Percentiles rank a stretch among this genome's conserved stretches.
Evolutionary conservation across 2,113 vertebrate species (phyloP).

Genomic region (Anoura caudifer): DNA sequence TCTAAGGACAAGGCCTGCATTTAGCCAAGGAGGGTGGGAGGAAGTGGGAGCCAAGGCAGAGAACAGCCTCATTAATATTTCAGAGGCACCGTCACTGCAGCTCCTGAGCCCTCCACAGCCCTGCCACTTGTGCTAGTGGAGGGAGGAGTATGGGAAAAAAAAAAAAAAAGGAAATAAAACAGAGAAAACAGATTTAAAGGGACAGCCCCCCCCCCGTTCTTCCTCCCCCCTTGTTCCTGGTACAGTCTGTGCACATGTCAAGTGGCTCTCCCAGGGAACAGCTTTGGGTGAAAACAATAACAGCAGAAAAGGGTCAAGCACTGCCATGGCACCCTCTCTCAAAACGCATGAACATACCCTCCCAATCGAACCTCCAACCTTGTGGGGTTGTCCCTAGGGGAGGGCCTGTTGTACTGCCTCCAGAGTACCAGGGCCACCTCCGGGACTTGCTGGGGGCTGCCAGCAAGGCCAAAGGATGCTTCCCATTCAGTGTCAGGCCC

Average conservation of each 20-base stretch:
- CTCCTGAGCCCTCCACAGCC: constrained; percentile 48
- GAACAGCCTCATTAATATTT: constrained; percentile 76
- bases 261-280: constrained; percentile 10
- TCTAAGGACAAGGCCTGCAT: constrained; percentile 40
- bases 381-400: background rate
- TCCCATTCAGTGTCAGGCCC: background rate
- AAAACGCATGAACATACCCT: background rate
- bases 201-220: constrained; percentile 8
- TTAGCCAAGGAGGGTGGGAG: background rate
- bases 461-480: background rate
- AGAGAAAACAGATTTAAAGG: constrained; percentile 72
- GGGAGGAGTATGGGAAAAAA: constrained; percentile 65
- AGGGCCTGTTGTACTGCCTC: background rate
- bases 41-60: constrained; percentile 21
- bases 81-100: constrained; percentile 70
- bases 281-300: constrained; percentile 51
- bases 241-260: constrained; percentile 44
- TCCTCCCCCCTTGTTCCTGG: constrained; percentile 36
- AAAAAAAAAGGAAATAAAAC: constrained; percentile 63
- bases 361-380: background rate
- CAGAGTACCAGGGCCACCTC: background rate
- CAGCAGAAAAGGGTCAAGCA: constrained; percentile 1
- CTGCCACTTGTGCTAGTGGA: constrained; percentile 48
- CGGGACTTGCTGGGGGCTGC: background rate
- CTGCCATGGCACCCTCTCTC: background rate